phyloP scores from a whole-genome alignment of 2,888 invertebrate genomes.

The Acronicta psi region DNA sequence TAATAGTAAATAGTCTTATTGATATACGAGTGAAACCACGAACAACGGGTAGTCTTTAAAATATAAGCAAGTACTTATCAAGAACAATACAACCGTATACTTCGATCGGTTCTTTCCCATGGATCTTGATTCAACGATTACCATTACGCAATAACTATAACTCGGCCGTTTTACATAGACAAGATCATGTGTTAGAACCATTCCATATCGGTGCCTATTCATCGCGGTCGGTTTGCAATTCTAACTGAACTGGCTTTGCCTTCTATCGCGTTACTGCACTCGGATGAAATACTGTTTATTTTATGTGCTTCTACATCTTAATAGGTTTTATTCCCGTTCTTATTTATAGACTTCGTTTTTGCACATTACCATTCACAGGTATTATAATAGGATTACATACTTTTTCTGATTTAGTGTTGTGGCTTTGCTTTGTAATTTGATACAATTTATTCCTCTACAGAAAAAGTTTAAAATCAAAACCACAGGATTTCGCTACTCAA shows the following conservation, averaged over 20 bases:
- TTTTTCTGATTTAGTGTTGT: not conserved
- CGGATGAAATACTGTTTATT: slow-evolving; percentile 37
- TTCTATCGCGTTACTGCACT: slow-evolving; percentile 36
- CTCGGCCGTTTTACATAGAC: slow-evolving; percentile 48
- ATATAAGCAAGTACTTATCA: slow-evolving; percentile 5
- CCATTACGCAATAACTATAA: slow-evolving; percentile 55
- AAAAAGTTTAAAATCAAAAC: slow-evolving; percentile 11
- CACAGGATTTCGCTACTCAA: slow-evolving; percentile 11
- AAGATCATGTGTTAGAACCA: slow-evolving; percentile 43
- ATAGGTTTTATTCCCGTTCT: slow-evolving; percentile 13
- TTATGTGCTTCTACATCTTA: slow-evolving; percentile 18
- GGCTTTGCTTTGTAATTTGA: not conserved
- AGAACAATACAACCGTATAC: slow-evolving; percentile 29
- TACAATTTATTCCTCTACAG: not conserved
- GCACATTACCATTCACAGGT: not conserved
- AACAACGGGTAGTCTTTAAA: not conserved
- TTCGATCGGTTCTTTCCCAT: slow-evolving; percentile 44
- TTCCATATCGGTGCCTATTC: slow-evolving; percentile 34
- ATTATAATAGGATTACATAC: not conserved
- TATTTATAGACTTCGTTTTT: slow-evolving; percentile 7
- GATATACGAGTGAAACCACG: not conserved
- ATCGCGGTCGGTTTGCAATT: slow-evolving; percentile 44
- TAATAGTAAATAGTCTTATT: no score
- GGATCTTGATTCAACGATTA: slow-evolving; percentile 32
- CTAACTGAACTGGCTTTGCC: slow-evolving; percentile 32